These are phyloP conservation scores for Sicus ferrugineus DNA, from an alignment of 2,888 invertebrate genomes.

Conservation along the genomic window DNA sequence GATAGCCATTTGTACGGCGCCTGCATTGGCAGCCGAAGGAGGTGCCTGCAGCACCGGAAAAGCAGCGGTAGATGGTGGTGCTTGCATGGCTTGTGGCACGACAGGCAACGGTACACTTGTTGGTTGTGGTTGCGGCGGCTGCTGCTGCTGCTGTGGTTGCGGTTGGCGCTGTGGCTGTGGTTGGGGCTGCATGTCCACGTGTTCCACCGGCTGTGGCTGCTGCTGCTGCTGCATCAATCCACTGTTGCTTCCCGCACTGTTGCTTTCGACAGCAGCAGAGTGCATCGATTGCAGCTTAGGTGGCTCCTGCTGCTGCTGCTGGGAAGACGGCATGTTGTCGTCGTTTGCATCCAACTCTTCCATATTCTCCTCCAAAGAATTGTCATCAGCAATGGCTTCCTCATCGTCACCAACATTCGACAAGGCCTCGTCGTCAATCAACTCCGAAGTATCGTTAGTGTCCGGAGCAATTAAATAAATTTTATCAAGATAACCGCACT, in stretches of 20 bases:
- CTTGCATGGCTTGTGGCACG: constrained; percentile 30
- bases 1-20: constrained; percentile 55
- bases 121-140: constrained; percentile 42
- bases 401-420: constrained; percentile 33
- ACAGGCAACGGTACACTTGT: constrained; percentile 32
- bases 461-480: constrained; percentile 50
- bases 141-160: too few species aligned
- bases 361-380: constrained; percentile 51
- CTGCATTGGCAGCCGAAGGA: constrained; percentile 47
- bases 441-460: constrained; percentile 43
- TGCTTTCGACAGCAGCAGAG: constrained; percentile 32
- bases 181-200: constrained; percentile 29
- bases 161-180: constrained; percentile 20
- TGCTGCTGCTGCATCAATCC: constrained; percentile 41
- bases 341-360: constrained; percentile 47
- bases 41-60: constrained; percentile 36
- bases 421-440: constrained; percentile 41
- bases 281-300: constrained; percentile 34
- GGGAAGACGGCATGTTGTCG: constrained; percentile 1
- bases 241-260: too few species aligned
- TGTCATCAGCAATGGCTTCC: constrained; percentile 39
- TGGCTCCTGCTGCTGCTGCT: constrained; percentile 16
- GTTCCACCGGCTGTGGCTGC: constrained; percentile 42
- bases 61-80: constrained; percentile 40
- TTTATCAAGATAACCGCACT: constrained; percentile 86